Percentiles rank a stretch among this genome's conserved stretches.
Evolutionary conservation across 2,888 invertebrate genomes (phyloP).

Genomic region (Podabrus alpinus): DNA sequence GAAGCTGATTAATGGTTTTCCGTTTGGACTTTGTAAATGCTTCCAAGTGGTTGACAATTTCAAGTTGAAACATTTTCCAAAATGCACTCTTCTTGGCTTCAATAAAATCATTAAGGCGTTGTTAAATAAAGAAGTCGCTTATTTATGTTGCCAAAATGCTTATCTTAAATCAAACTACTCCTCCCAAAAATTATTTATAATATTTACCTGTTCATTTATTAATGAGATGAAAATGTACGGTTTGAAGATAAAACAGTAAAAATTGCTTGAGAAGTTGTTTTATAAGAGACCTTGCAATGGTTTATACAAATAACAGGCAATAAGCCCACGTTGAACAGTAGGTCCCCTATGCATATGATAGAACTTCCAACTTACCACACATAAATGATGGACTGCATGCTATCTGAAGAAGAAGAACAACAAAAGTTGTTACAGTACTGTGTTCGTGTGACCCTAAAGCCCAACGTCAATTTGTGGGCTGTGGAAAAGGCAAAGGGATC

Average conservation of each 20-base stretch:
- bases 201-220: background rate
- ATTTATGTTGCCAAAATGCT: background rate
- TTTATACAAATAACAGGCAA: no score
- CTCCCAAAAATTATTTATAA: background rate
- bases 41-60: background rate
- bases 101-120: background rate
- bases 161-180: background rate
- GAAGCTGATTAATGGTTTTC: background rate
- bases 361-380: no score
- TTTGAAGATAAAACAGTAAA: background rate
- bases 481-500: no score
- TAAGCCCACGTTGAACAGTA: no score
- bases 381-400: no score
- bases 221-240: background rate
- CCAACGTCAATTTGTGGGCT: no score
- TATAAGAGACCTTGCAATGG: no score
- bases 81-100: background rate
- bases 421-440: no score
- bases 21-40: background rate
- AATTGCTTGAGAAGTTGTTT: no score
- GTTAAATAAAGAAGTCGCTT: background rate
- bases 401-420: no score
- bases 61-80: background rate
- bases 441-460: no score
- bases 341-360: no score